Evolutionary conservation across 2,888 invertebrate species (phyloP).

Genomic region (Hypolimnas misippus): DNA sequence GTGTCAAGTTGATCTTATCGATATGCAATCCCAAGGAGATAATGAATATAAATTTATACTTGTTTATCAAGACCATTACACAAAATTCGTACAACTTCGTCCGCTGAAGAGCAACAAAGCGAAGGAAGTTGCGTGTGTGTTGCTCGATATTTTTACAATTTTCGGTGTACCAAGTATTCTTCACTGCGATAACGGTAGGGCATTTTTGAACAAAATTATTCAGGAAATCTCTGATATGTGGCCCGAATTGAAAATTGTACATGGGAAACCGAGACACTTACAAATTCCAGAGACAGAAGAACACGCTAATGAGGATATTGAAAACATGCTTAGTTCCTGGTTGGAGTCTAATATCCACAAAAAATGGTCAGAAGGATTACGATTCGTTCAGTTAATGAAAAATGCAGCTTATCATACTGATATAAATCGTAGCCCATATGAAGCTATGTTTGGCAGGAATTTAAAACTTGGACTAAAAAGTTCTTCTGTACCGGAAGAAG

Average conservation of each 20-base stretch:
- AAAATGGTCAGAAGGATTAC: neutral
- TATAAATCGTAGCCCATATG: neutral
- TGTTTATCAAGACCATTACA: constrained; percentile 31
- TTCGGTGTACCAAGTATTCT: constrained; percentile 59
- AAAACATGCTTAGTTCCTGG: neutral
- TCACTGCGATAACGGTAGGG: constrained; percentile 54
- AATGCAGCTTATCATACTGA: neutral
- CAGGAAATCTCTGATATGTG: neutral
- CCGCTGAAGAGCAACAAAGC: constrained; percentile 6
- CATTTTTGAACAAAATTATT: constrained; percentile 47
- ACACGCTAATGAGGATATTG: neutral
- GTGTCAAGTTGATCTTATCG: constrained; percentile 34
- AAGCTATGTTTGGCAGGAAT: constrained; percentile 1
- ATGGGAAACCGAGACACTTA: neutral
- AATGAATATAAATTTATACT: constrained; percentile 24
- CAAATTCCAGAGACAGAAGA: neutral
- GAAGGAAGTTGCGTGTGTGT: constrained; percentile 53
- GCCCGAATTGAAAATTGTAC: neutral
- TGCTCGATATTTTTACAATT: constrained; percentile 58
- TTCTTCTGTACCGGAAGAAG: too few species aligned
- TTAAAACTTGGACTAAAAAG: too few species aligned
- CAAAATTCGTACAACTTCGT: constrained; percentile 24
- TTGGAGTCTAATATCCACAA: neutral
- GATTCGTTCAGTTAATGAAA: neutral
- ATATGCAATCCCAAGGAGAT: constrained; percentile 24